These are phyloP conservation scores for Eurois occulta DNA, from an alignment of 2,888 invertebrate genomes.

Conservation along the genomic window DNA sequence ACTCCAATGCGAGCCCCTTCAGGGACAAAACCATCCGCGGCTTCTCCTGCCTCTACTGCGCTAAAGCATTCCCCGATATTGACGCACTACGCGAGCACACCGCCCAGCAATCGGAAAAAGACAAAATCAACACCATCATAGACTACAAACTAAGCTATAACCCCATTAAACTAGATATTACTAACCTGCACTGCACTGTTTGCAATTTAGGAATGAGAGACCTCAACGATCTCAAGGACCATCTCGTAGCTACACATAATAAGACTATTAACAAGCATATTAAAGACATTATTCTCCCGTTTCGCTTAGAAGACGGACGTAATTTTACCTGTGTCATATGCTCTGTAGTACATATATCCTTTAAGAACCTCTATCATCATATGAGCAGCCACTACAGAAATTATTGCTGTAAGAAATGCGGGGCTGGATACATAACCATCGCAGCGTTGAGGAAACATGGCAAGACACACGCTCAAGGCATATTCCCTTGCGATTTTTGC, in stretches of 20 bases:
- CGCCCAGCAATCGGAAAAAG: constrained; percentile 82
- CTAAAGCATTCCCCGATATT: constrained; percentile 82
- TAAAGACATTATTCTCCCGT: constrained; percentile 87
- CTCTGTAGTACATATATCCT: constrained; percentile 85
- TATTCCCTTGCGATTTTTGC: constrained; percentile 89
- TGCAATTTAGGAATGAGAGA: constrained; percentile 82
- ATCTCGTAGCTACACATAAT: constrained; percentile 79
- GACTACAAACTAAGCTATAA: constrained; percentile 88
- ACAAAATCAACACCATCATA: constrained; percentile 86
- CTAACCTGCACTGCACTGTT: constrained; percentile 81
- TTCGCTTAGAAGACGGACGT: constrained; percentile 82
- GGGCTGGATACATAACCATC: constrained; percentile 85
- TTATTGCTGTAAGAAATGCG: constrained; percentile 87
- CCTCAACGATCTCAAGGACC: constrained; percentile 84
- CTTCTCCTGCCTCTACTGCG: constrained; percentile 88
- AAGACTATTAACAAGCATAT: constrained; percentile 84
- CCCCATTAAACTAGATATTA: constrained; percentile 87
- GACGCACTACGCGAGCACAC: constrained; percentile 83
- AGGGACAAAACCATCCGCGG: constrained; percentile 86
- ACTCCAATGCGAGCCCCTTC: constrained; percentile 88
- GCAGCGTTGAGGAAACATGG: constrained; percentile 87
- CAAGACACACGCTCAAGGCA: constrained; percentile 87
- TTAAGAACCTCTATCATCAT: constrained; percentile 87
- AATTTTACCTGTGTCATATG: constrained; percentile 86
- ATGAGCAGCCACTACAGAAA: constrained; percentile 89